Evolutionary conservation across 2,888 invertebrate genomes (phyloP), one percentile per base, ranked within the genome.

Genomic region (Scaptomyza tumidula): DNA sequence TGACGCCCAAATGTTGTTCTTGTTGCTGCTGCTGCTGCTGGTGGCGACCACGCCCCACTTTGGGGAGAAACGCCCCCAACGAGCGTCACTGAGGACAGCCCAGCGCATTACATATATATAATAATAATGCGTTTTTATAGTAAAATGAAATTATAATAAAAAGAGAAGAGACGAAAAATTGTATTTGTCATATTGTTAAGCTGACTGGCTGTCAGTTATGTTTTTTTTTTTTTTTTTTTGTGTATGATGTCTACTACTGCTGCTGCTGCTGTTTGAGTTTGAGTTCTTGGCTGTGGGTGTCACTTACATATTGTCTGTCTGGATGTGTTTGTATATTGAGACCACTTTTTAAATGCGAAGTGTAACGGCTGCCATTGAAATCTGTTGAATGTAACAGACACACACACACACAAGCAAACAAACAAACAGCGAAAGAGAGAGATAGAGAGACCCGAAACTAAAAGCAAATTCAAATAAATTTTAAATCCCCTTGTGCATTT

Each of bases 381-480:
- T 85, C 87, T 86, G 85, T 86, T 86, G 85, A 86, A 86, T 86
- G 61, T 86, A 64, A 58, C 63, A 54, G 62, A 71, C 52, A 56
- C 27, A 52, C 16, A 48, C 44, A 74, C 55, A 71, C 16, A 46
- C 39, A 59, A n/a, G 43, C 49, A 50, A 39, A 37, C 37, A 37
- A 39, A 14, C 39, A 39, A 37, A n/a, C 1, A 33, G 33, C 33
- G 35, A 35, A 13, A 33, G 33, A 39, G 13, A 39, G 9, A 14
- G 31, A 45, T 43, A 52, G 14, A 46, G 43, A 53, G 78, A 67
- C 53, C 70, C 71, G 62, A 82, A 86, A 85, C 89, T 88, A 88
- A 89, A 88, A 88, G 88, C 88, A 89, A 89, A 88, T 88, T 82
- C 88, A 89, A 88, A 88, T 89, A 86, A 82, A 88, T 86, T 86